Conservation (phyloP, 2,888 invertebrate species). For the Elaeidobius kamerunicus region DNA sequence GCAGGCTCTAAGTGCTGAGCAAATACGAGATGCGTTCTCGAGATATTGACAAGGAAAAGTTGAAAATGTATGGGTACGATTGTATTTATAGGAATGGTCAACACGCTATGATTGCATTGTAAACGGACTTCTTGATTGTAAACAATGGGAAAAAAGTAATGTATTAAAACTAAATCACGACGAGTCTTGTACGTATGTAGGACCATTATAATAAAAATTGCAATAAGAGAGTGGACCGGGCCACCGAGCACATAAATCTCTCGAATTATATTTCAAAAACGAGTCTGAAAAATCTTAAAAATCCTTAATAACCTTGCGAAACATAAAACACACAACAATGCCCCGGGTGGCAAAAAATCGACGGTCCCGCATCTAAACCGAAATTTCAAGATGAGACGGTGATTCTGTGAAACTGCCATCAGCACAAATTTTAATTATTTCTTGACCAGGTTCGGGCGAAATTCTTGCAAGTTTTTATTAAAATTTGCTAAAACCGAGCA, state of each 20-base stretch:
- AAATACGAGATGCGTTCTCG: slow-evolving; percentile 26
- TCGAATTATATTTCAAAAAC: slow-evolving; percentile 21
- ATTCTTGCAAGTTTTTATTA: slow-evolving; percentile 44
- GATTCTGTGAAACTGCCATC: slow-evolving; percentile 39
- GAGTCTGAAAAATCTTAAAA: slow-evolving; percentile 25
- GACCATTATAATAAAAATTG: neutral
- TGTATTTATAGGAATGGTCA: slow-evolving; percentile 14
- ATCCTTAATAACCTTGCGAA: slow-evolving; percentile 28
- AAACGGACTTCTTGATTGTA: slow-evolving; percentile 15
- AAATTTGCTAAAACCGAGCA: slow-evolving; percentile 44
- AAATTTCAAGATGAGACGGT: slow-evolving; percentile 30
- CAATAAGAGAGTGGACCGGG: neutral
- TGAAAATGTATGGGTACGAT: slow-evolving; percentile 16
- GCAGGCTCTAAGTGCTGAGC: slow-evolving; percentile 28
- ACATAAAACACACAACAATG: slow-evolving; percentile 30
- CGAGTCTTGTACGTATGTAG: too few relatives aligned
- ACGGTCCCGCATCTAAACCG: slow-evolving; percentile 27
- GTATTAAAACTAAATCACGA: too few relatives aligned
- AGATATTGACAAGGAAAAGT: slow-evolving; percentile 29
- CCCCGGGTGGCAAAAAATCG: slow-evolving; percentile 23
- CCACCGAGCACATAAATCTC: slow-evolving; percentile 6
- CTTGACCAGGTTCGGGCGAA: slow-evolving; percentile 33
- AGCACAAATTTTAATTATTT: slow-evolving; percentile 41
- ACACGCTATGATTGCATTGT: slow-evolving; percentile 24
- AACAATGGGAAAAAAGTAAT: slow-evolving; percentile 9